Conservation (phyloP, 2,797 vertebrate genomes). For the Pelodytes ibericus region DNA sequence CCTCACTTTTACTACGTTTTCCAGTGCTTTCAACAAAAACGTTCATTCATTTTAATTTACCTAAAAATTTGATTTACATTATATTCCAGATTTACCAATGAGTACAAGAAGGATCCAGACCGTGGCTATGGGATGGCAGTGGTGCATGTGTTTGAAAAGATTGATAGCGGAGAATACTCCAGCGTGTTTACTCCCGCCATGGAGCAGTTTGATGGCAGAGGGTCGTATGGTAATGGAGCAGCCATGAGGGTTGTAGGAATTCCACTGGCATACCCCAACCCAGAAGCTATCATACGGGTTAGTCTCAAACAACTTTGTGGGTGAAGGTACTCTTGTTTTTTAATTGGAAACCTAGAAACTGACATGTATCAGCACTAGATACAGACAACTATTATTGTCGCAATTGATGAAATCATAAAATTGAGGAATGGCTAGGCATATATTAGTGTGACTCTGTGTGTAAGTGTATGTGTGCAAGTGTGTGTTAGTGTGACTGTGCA, state of each 20-base stretch:
- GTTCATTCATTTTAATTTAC: not conserved
- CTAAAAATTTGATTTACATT: not conserved
- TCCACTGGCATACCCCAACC: conserved; percentile 77
- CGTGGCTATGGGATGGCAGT: conserved; percentile 91
- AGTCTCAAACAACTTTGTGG: not conserved
- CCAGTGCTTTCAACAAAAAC: not conserved
- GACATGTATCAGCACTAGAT: too few relatives aligned
- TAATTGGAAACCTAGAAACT: too few relatives aligned
- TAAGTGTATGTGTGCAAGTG: too few relatives aligned
- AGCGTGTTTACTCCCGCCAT: conserved; percentile 91
- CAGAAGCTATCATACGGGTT: conserved; percentile 84
- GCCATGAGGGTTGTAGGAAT: conserved; percentile 94
- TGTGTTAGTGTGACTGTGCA: too few relatives aligned
- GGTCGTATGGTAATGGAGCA: conserved; percentile 95
- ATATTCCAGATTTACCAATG: conserved; percentile 86
- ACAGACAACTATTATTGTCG: too few relatives aligned
- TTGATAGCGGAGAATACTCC: conserved; percentile 83
- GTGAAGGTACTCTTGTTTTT: too few relatives aligned
- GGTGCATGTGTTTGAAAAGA: conserved; percentile 90
- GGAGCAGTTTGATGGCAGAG: conserved; percentile 92
- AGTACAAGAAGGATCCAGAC: conserved; percentile 87
- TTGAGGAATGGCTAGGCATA: too few relatives aligned
- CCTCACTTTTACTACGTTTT: too few relatives aligned
- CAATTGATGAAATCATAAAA: too few relatives aligned
- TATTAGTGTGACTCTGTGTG: too few relatives aligned